These are phyloP conservation scores for Caretta caretta DNA, from an alignment of 2,113 vertebrate genomes.

Conservation along the genomic window DNA sequence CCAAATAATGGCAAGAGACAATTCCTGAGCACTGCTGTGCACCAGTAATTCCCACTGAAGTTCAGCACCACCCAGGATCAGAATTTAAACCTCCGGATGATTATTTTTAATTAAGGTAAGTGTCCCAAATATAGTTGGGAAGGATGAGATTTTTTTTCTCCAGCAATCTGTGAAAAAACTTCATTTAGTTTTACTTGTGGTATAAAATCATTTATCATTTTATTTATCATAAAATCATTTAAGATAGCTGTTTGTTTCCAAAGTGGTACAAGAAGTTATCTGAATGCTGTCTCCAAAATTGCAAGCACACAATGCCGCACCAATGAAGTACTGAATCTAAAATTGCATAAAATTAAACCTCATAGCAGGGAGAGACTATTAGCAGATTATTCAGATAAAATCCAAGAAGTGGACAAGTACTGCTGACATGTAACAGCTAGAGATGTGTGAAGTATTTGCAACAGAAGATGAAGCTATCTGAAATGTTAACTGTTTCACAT, in stretches of 20 bases:
- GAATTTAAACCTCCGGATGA: slow-evolving; percentile 42
- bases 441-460: background rate
- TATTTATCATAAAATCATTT: slow-evolving; percentile 57
- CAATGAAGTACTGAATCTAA: background rate
- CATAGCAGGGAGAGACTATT: background rate
- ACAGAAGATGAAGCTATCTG: background rate
- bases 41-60: background rate
- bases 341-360: slow-evolving; percentile 20
- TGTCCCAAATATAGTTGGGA: slow-evolving; percentile 36
- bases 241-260: slow-evolving; percentile 29
- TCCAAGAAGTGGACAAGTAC: background rate
- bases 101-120: slow-evolving; percentile 56
- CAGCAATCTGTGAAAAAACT: slow-evolving; percentile 41
- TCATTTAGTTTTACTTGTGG: slow-evolving; percentile 36
- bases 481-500: background rate
- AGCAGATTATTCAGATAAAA: background rate
- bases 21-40: background rate
- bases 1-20: background rate
- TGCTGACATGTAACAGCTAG: background rate
- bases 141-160: slow-evolving; percentile 44
- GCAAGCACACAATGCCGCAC: slow-evolving; percentile 22
- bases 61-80: background rate
- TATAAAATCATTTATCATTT: slow-evolving; percentile 57
- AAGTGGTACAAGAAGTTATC: slow-evolving; percentile 18
- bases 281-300: slow-evolving; percentile 55